These are phyloP conservation scores for Pluvialis apricaria DNA, from an alignment of 2,113 vertebrate species.

Conservation along the genomic window DNA sequence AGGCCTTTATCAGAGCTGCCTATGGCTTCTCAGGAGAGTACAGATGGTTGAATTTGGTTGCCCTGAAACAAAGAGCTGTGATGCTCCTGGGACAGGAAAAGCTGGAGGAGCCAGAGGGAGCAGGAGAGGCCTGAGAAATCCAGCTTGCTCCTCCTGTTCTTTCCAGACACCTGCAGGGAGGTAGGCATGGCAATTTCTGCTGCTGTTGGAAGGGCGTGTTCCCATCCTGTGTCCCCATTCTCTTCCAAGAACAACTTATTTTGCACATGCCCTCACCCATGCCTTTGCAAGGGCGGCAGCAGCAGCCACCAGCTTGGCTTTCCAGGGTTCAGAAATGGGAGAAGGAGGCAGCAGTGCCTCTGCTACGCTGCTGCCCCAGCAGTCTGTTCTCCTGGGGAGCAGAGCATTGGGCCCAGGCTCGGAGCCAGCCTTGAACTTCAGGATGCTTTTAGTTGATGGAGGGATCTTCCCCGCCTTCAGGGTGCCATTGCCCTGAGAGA, in stretches of 20 bases:
- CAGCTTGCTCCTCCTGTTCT: background rate
- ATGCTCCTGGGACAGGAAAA: background rate
- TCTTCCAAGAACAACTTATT: background rate
- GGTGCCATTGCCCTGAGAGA: background rate
- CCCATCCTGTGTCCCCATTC: background rate
- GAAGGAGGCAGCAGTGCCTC: background rate
- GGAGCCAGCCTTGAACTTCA: background rate
- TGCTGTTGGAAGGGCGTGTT: background rate
- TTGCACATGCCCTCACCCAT: background rate
- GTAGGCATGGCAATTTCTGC: background rate
- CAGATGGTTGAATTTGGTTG: background rate
- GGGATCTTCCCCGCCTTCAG: background rate
- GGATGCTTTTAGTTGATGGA: background rate
- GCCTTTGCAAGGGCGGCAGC: background rate
- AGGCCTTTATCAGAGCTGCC: background rate
- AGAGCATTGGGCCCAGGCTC: rapidly evolving
- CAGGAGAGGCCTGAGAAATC: background rate
- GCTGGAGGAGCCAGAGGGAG: background rate
- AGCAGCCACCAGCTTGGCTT: background rate
- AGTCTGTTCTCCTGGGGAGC: background rate
- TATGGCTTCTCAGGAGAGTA: background rate
- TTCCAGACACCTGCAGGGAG: background rate
- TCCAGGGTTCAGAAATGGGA: background rate
- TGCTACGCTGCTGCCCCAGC: background rate
- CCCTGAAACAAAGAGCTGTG: background rate